Conservation (phyloP, 2,113 vertebrate genomes). For the Lipotes vexillifer region DNA sequence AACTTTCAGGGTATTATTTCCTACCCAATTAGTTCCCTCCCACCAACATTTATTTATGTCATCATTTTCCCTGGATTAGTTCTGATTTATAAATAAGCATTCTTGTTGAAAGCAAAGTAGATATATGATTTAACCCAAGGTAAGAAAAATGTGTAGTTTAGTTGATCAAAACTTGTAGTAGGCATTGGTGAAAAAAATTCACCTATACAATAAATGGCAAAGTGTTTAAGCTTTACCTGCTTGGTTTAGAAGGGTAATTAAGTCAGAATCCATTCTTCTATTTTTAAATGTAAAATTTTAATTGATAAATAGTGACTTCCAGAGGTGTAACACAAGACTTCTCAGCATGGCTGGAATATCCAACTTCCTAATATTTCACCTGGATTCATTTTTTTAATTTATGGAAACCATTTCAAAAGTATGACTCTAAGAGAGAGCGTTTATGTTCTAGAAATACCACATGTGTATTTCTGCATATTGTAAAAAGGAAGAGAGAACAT, state of each 20-base stretch:
- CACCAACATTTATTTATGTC: slow-evolving; percentile 46
- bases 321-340: not conserved
- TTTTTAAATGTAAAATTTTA: slow-evolving; percentile 15
- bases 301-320: slow-evolving; percentile 8
- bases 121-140: slow-evolving; percentile 55
- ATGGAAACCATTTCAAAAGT: slow-evolving; percentile 22
- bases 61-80: slow-evolving; percentile 52
- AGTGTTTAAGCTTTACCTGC: not conserved
- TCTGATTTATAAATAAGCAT: slow-evolving; percentile 69
- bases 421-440: not conserved
- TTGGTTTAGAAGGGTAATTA: slow-evolving; percentile 61
- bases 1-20: slow-evolving; percentile 26
- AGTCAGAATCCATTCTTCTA: slow-evolving; percentile 12
- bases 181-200: slow-evolving; percentile 21
- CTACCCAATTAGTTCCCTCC: slow-evolving; percentile 4
- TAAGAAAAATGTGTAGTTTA: slow-evolving; percentile 48
- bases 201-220: not conserved
- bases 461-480: not conserved
- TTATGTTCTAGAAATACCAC: not conserved
- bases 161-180: slow-evolving; percentile 45
- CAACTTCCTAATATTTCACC: slow-evolving; percentile 30
- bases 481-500: not conserved
- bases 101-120: slow-evolving; percentile 62
- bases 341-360: not conserved
- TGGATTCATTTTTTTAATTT: slow-evolving; percentile 1